phyloP scores from a whole-genome alignment of 2,888 invertebrate genomes.

The Herminia tarsipennalis region DNA sequence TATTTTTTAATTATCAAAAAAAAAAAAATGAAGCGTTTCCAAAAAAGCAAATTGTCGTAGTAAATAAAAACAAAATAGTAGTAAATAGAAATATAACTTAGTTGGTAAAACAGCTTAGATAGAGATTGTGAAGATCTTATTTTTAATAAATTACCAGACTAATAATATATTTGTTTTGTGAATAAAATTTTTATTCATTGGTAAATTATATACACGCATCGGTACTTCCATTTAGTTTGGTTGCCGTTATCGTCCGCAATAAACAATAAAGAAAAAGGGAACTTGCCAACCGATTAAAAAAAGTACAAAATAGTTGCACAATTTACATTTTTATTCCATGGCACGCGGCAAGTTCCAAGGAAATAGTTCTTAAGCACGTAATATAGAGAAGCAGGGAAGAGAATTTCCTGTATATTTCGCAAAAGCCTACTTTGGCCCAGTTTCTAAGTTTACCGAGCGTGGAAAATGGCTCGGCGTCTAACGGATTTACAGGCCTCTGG shows the following conservation, averaged over 20 bases:
- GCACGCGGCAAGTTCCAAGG: conserved; percentile 60
- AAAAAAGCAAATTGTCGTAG: no score
- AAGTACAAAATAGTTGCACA: conserved; percentile 43
- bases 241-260: conserved; percentile 11
- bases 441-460: conserved; percentile 80
- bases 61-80: no score
- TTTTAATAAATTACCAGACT: background rate
- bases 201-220: conserved; percentile 5
- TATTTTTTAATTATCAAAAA: no score
- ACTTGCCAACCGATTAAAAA: conserved; percentile 41
- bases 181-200: background rate
- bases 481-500: conserved; percentile 73
- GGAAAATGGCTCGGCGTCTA: conserved; percentile 75
- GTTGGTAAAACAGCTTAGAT: no score
- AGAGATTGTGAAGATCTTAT: no score
- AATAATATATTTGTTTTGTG: background rate
- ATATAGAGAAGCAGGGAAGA: conserved; percentile 65
- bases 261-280: conserved; percentile 26
- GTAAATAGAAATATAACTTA: no score
- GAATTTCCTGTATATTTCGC: conserved; percentile 73
- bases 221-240: conserved; percentile 11
- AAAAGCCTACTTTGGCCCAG: conserved; percentile 82
- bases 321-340: conserved; percentile 69
- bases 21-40: no score
- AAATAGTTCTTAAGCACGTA: conserved; percentile 79